A percentile compares a stretch with the other conserved stretches of the same genome.
phyloP scores from a whole-genome alignment of 2,888 invertebrate species.

The Sesia bembeciformis region DNA sequence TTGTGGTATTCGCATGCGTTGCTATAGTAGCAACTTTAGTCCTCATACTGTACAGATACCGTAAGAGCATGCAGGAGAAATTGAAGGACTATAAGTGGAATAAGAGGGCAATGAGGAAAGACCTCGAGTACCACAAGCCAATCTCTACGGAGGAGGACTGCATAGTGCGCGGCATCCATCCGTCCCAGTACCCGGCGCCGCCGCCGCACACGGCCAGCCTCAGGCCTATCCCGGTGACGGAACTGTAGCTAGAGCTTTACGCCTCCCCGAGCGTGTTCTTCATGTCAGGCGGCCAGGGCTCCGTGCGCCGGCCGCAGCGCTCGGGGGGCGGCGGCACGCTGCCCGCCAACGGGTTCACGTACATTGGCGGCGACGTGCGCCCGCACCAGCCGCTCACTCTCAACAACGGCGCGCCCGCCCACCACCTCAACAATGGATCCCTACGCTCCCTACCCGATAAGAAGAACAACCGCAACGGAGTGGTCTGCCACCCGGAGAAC shows the following conservation, averaged over 20 bases:
- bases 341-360: conserved; percentile 84
- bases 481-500: conserved; percentile 63
- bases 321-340: conserved; percentile 76
- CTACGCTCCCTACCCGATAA: conserved; percentile 65
- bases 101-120: conserved; percentile 83
- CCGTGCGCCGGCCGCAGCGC: conserved; percentile 65
- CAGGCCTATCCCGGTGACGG: conserved; percentile 89
- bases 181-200: conserved; percentile 67
- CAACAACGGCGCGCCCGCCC: conserved; percentile 68
- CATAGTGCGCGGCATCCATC: conserved; percentile 79
- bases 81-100: conserved; percentile 89
- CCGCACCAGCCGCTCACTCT: conserved; percentile 61
- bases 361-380: conserved; percentile 80
- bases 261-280: conserved; percentile 89
- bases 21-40: conserved; percentile 82
- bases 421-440: conserved; percentile 67
- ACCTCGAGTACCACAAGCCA: conserved; percentile 92
- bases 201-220: conserved; percentile 66
- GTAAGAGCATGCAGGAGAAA: conserved; percentile 86
- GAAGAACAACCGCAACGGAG: conserved; percentile 61
- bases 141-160: conserved; percentile 90
- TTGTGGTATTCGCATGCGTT: conserved; percentile 82
- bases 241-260: conserved; percentile 97
- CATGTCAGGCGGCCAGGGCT: conserved; percentile 77
- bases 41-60: conserved; percentile 84